Conservation (phyloP, 2,888 invertebrate genomes). For the Heteromurus nitidus region DNA sequence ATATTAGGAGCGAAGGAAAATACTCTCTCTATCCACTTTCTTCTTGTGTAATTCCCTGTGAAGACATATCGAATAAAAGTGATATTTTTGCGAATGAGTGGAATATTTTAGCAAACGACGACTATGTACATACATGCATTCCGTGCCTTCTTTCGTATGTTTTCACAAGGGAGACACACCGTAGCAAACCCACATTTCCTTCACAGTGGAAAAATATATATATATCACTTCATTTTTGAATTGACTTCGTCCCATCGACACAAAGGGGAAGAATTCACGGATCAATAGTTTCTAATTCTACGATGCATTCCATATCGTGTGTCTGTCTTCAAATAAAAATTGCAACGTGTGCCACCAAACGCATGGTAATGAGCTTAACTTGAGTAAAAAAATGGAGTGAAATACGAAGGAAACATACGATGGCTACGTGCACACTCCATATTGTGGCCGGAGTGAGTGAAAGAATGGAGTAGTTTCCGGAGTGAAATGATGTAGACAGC, state of each 20-base stretch:
- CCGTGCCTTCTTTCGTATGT: too few species aligned
- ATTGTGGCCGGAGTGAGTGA: too few species aligned
- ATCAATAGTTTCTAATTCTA: slow-evolving; percentile 21
- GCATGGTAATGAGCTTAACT: slow-evolving; percentile 35
- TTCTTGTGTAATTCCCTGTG: background rate
- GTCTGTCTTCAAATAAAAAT: slow-evolving; percentile 40
- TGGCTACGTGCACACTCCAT: too few species aligned
- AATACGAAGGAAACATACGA: too few species aligned
- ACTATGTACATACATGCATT: background rate
- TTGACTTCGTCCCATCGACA: slow-evolving; percentile 10
- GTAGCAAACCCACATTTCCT: background rate
- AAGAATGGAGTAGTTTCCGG: too few species aligned
- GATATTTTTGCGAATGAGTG: background rate
- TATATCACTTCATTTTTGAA: slow-evolving; percentile 32
- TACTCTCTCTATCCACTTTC: background rate
- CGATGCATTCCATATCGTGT: background rate
- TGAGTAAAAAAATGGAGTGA: slow-evolving; percentile 9
- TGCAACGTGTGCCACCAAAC: slow-evolving; percentile 39
- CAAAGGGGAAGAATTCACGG: background rate
- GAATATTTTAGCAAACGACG: background rate
- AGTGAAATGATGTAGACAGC: too few species aligned
- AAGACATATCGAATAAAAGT: background rate
- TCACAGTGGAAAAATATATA: background rate
- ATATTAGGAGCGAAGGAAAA: background rate
- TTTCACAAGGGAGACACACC: background rate